phyloP scores from a whole-genome alignment of 2,797 vertebrate genomes.

The Chaetophractus vellerosus region DNA sequence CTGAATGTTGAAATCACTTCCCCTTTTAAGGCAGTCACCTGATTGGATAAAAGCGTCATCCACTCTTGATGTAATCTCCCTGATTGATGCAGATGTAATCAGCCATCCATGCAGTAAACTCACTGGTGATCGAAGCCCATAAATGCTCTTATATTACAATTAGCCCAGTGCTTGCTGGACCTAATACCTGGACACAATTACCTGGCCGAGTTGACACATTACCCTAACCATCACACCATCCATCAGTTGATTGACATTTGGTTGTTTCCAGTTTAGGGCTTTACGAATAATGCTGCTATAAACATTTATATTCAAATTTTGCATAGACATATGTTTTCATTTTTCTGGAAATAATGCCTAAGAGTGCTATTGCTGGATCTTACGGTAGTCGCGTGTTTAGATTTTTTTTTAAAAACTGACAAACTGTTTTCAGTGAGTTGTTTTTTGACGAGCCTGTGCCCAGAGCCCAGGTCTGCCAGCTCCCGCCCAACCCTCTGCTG shows the following conservation, averaged over 20 bases:
- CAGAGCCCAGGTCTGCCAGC: not conserved
- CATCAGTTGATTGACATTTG: not conserved
- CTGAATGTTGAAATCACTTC: no score
- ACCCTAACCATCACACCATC: no score
- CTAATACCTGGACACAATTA: no score
- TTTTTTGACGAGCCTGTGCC: not conserved
- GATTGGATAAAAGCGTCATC: no score
- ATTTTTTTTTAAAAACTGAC: not conserved
- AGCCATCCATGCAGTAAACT: no score
- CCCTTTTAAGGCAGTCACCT: no score
- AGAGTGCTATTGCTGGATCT: not conserved
- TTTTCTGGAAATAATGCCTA: not conserved
- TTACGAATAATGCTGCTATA: not conserved
- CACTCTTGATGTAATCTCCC: no score
- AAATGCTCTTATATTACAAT: no score
- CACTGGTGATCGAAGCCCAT: no score
- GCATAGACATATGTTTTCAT: not conserved
- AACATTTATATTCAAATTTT: not conserved
- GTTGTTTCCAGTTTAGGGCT: not conserved
- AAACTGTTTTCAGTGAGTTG: not conserved
- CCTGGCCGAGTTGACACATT: no score
- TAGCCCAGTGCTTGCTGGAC: no score
- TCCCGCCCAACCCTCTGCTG: accelerated
- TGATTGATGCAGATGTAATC: no score
- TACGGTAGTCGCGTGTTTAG: not conserved